Evolutionary conservation across 2,888 invertebrate species (phyloP).

Genomic region (Bombylius major): DNA sequence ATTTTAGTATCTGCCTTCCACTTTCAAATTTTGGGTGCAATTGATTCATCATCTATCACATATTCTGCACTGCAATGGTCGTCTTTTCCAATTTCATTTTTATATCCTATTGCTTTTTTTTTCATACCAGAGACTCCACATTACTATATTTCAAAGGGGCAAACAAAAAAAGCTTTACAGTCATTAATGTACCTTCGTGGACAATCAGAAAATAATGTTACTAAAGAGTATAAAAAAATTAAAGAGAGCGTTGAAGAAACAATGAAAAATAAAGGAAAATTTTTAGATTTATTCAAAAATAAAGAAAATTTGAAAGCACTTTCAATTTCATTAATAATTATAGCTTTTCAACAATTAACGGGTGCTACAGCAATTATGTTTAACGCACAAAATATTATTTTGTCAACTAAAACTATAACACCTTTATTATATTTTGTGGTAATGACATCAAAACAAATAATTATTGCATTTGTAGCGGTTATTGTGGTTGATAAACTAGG

Average conservation of each 20-base stretch:
- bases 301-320: not conserved
- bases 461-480: not conserved
- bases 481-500: not conserved
- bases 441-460: not conserved
- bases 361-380: not conserved
- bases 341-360: not conserved
- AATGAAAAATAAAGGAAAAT: not conserved
- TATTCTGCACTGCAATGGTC: slow-evolving; percentile 39
- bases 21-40: not conserved
- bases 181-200: slow-evolving; percentile 21
- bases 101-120: slow-evolving; percentile 42
- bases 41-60: not conserved
- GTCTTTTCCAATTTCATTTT: slow-evolving; percentile 34
- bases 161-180: slow-evolving; percentile 43
- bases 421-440: not conserved
- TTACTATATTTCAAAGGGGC: slow-evolving; percentile 43
- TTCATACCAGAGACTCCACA: slow-evolving; percentile 66
- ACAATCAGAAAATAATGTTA: not conserved
- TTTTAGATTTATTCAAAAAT: not conserved
- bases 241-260: not conserved
- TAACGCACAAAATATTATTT: not conserved
- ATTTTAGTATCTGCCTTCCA: not conserved
- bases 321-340: not conserved
- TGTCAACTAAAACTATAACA: not conserved
- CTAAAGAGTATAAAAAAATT: not conserved